phyloP scores from a whole-genome alignment of 2,888 invertebrate species.

The Ceriagrion tenellum region DNA sequence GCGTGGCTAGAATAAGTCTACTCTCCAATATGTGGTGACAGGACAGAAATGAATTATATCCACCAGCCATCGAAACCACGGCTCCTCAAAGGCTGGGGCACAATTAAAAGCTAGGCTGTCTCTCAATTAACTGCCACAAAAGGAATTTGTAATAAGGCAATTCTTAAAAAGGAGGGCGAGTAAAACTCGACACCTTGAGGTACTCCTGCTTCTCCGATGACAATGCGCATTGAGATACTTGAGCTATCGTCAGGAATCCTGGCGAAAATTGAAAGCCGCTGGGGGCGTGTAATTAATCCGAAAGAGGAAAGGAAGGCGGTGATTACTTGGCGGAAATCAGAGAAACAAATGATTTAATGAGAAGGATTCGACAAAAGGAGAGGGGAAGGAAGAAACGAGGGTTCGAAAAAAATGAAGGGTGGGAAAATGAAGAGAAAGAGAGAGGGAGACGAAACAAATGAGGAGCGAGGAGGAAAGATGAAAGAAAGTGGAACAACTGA shows the following conservation, averaged over 20 bases:
- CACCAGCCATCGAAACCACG: too few species aligned
- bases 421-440: not conserved
- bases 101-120: too few species aligned
- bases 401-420: not conserved
- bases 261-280: not conserved
- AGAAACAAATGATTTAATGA: conserved; percentile 1
- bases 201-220: too few species aligned
- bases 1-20: too few species aligned
- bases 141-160: too few species aligned
- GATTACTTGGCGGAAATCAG: not conserved
- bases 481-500: not conserved
- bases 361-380: not conserved
- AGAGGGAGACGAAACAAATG: not conserved
- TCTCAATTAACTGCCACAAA: too few species aligned
- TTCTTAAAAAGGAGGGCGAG: too few species aligned
- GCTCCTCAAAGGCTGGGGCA: too few species aligned
- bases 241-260: not conserved
- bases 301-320: not conserved
- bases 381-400: too few species aligned
- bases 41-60: too few species aligned
- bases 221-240: not conserved
- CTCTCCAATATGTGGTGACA: too few species aligned
- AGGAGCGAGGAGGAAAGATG: not conserved
- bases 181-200: too few species aligned
- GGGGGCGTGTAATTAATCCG: not conserved